Evolutionary conservation across 35 echinoderm and acorn worm species (phyloP), one percentile per base, ranked within the genome.

Genomic region (Anneissia japonica): DNA sequence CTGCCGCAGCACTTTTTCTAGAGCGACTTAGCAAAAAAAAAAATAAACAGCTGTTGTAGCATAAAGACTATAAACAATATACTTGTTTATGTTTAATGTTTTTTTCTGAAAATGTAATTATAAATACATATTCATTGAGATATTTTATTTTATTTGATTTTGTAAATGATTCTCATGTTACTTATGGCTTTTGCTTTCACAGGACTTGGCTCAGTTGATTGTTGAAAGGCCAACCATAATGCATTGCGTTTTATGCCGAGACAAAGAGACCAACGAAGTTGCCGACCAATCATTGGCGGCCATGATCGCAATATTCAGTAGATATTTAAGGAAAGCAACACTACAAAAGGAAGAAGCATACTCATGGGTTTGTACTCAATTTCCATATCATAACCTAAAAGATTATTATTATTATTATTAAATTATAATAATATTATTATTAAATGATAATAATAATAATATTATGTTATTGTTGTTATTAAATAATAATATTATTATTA

Each of bases 131-230:
- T n/a, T n/a, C n/a, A n/a, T n/a, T n/a, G n/a, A n/a, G n/a, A n/a
- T n/a, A n/a, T n/a, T n/a, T n/a, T n/a, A n/a, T n/a, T n/a, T n/a
- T n/a, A n/a, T n/a, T n/a, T n/a, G n/a, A n/a, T n/a, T n/a, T n/a
- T n/a, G n/a, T n/a, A n/a, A n/a, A n/a, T n/a, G n/a, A n/a, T n/a
- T n/a, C n/a, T n/a, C n/a, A n/a, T 12, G 26, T 16, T 64, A 26
- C 21, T 12, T 64, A 43, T 14, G 4, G 14, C 40, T 77, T 51
- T 39, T 46, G 0, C 32, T 34, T 80, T 45, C 46, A 19, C 73
- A 98, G 96, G 96, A 99, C 75, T 75, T 94, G 12, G 91, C 96
- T 38, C 96, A 99, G 76, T 76, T 99, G 38, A 94, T 99, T 32
- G 96, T 99, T 16, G 92, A 99, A 83, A 73, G 92, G 29, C 89